Base-by-base conservation (phyloP, 2,113 vertebrate species). In the Triplophysa tibetana region DNA sequence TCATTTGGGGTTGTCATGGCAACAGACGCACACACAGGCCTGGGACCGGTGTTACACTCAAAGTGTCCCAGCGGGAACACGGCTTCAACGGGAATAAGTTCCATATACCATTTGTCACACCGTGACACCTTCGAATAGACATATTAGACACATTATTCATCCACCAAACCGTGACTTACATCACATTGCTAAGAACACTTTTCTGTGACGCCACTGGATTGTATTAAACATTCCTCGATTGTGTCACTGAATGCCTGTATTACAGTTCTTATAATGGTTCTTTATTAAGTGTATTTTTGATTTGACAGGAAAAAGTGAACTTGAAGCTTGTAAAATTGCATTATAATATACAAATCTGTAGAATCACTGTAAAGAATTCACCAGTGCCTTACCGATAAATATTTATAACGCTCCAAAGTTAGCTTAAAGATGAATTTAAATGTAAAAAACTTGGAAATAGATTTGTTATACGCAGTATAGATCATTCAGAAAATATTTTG, bases 161-260 rank as follows among this genome's bases (percentile, higher is more conserved):
- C n/a, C n/a, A n/a, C n/a, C n/a, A n/a, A n/a, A n/a, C n/a, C n/a
- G 2, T 43, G 41, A 43, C 41, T 9, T 70, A n/a, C 16, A 70
- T 1, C 17, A 56, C 24, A 33, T 56, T 72, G 8, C 21, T 70
- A 29, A n/a, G 19, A 38, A 56, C 19, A 72, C 69, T 38, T n/a
- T 56, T 56, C 26, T 56, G 50, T 38, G 56, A 38, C 26, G 19
- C 26, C 50, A 38, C 50, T 56, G 2, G 50, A 72, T 72, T 56
- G 24, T 70, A 54, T 56, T 54, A n/a, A 56, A 14, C 26, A 70
- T 48, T 70, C 24, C 48, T 70, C 11, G 54, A n/a, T 17, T n/a
- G 12, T 70, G 14, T 54, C 48, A 70, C 68, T 70, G 2, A 56
- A 70, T 29, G n/a, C 14, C 23, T 54, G 7, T 29, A 29, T 21